Base-by-base conservation (phyloP, 2,888 invertebrate genomes). In the Tortrix viridana region DNA sequence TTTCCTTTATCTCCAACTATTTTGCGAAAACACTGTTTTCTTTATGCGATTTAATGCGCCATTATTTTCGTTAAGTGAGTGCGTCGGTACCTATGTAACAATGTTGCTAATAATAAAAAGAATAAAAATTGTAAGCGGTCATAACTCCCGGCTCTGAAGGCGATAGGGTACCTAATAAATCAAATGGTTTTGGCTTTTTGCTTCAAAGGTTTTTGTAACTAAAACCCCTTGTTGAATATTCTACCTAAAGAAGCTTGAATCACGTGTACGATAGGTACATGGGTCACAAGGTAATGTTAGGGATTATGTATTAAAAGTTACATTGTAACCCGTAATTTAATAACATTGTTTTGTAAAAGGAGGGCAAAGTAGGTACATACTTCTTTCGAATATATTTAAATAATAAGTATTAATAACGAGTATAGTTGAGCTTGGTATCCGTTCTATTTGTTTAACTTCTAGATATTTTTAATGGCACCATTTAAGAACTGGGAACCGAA, bases 11-110 rank as follows among this genome's bases (percentile, higher is more conserved):
- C 73, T 84, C 70, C 77, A 83, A 91, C 87, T 87, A 90, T 89
- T 84, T 90, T 88, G 88, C 88, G 87, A 89, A 91, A 91, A 91
- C 85, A 86, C 79, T 88, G 89, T 90, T 89, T 90, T 89, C 91
- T 90, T 89, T 90, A 86, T 87, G 81, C 85, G 80, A 86, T 90
- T 89, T 89, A 82, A 84, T 89, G 87, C 84, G 85, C 85, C 81
- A 86, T 89, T 32, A 85, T 89, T 88, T 89, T 88, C 81, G 84
- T 87, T 88, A 86, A 88, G 86, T 88, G 86, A 89, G 85, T 88
- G 69, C 74, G 71, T 47, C 48, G 37, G 38, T 74, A 74, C 71
- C 70, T 81, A 79, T 72, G 78, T 80, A 74, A 88, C 91, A 90
- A 86, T 79, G 91, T 91, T 88, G 90, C 86, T 71, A 81, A 85